A percentile compares a stretch with the other conserved stretches of the same genome.
Evolutionary conservation across 1,140 invertebrate genomes (phyloP).

Genomic region (Conus betulinus): DNA sequence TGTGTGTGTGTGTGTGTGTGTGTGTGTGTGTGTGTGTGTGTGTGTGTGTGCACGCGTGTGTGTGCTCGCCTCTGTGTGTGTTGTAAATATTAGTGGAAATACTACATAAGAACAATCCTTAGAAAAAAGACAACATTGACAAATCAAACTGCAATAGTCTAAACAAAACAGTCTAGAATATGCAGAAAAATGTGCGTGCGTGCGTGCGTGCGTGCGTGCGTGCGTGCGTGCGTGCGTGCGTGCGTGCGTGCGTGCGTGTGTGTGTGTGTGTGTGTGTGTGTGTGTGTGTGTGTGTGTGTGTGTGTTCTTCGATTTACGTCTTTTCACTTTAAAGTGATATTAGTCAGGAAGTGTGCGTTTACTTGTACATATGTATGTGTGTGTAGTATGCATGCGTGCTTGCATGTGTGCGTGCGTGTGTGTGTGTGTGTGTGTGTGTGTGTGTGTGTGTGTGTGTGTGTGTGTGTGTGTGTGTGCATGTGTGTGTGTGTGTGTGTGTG

Average conservation of each 20-base stretch:
- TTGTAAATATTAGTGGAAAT: too few species aligned
- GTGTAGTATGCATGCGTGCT: too few species aligned
- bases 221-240: neutral
- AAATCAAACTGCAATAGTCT: too few species aligned
- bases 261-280: neutral
- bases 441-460: neutral
- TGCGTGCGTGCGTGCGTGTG: neutral
- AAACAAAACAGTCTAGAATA: too few species aligned
- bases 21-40: slow-evolving; percentile 1
- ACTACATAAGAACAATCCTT: too few species aligned
- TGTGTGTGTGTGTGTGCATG: slow-evolving; percentile 1
- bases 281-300: neutral
- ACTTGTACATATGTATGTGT: too few species aligned
- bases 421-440: neutral
- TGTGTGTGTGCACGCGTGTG: neutral
- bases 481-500: slow-evolving; percentile 6
- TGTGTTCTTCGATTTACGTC: too few species aligned
- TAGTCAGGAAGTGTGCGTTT: too few species aligned
- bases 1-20: slow-evolving; percentile 15
- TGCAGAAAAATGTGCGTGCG: neutral
- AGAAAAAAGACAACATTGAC: too few species aligned
- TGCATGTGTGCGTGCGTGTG: too few species aligned
- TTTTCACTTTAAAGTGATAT: too few species aligned
- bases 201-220: neutral
- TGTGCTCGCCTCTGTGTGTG: too few species aligned